Conservation (phyloP, 2,797 vertebrate genomes). For the Pseudomugil tenellus region DNA sequence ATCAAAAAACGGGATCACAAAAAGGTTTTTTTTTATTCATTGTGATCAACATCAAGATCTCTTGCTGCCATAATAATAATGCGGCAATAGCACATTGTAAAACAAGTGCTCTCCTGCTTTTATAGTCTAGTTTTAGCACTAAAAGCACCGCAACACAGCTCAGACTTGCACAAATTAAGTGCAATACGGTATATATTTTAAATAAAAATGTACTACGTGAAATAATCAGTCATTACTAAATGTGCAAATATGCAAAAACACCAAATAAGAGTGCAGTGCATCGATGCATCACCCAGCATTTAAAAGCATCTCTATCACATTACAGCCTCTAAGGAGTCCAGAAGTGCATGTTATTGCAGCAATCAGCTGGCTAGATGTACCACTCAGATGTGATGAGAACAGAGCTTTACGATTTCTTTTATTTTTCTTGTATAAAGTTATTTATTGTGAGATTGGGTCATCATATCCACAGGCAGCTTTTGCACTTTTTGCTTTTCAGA, state of each 20-base stretch:
- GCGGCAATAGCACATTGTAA: neutral
- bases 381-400: neutral
- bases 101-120: neutral
- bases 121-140: neutral
- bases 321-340: neutral
- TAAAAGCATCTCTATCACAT: neutral
- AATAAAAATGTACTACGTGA: neutral
- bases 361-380: neutral
- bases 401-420: no score
- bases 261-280: neutral
- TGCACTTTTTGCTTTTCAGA: neutral
- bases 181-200: neutral
- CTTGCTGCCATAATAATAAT: neutral
- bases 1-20: constrained; percentile 18
- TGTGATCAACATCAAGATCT: neutral
- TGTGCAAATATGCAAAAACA: neutral
- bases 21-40: neutral
- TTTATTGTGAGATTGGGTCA: constrained; percentile 21
- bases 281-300: neutral
- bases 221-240: neutral
- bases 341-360: neutral
- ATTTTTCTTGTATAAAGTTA: no score
- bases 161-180: neutral
- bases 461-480: constrained; percentile 29
- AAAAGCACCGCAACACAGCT: neutral